phyloP scores from a whole-genome alignment of 2,113 vertebrate genomes.

The sheep (Ovis aries) region ARS-UI_Ramb_v3.0 NC_056074.1:6642501-6643000 shows the following conservation, averaged over 20 bases:
- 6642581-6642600: not conserved
- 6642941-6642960: not conserved
- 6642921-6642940: not conserved
- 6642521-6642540: not conserved
- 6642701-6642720: not conserved
- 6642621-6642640: slow-evolving; percentile 16
- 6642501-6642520: slow-evolving; percentile 50
- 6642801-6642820: not conserved
- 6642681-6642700: not conserved
- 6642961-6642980: not conserved
- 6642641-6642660: slow-evolving; percentile 37
- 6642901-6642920: not conserved
- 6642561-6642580: not conserved
- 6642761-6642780: not conserved
- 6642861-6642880: not conserved
- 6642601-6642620: slow-evolving; percentile 3
- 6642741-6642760: not conserved
- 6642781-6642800: not conserved
- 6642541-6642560: slow-evolving; percentile 50
- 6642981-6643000: not conserved
- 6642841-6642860: not conserved
- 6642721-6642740: not conserved
- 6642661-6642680: not conserved
- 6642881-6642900: not conserved
- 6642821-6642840: not conserved